phyloP scores from a whole-genome alignment of 2,888 invertebrate species.

The Lasioglossum pauxillum region DNA sequence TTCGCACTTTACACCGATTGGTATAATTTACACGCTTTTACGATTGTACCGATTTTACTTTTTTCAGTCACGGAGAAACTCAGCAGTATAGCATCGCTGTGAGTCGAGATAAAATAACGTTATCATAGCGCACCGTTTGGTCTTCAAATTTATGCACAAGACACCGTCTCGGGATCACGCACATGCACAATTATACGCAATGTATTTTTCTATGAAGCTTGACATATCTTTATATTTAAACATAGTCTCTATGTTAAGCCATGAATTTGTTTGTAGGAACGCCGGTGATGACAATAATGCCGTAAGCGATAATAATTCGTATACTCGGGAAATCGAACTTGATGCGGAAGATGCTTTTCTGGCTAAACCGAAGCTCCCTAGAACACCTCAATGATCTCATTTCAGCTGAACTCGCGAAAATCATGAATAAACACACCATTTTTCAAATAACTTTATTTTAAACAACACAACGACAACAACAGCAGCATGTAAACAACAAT shows the following conservation, averaged over 20 bases:
- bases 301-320: conserved; percentile 10
- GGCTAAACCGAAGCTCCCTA: conserved; percentile 78
- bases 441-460: conserved; percentile 61
- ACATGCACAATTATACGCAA: conserved; percentile 9
- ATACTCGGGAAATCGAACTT: conserved; percentile 36
- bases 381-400: conserved; percentile 74
- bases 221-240: neutral
- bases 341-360: conserved; percentile 74
- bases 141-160: conserved; percentile 7
- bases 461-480: conserved; percentile 20
- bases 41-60: neutral
- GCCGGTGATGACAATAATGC: conserved; percentile 17
- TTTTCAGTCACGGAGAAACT: conserved; percentile 72
- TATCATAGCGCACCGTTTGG: conserved; percentile 25
- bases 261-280: conserved; percentile 49
- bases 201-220: conserved; percentile 19
- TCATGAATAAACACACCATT: neutral
- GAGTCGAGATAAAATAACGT: conserved; percentile 66
- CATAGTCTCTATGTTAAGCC: neutral
- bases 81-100: conserved; percentile 78
- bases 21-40: too few species aligned
- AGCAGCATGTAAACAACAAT: conserved; percentile 47
- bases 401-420: neutral
- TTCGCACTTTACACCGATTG: neutral
- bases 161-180: conserved; percentile 1